Evolutionary conservation across 2,113 vertebrate genomes (phyloP).

Genomic region (Macrotis lagotis): DNA sequence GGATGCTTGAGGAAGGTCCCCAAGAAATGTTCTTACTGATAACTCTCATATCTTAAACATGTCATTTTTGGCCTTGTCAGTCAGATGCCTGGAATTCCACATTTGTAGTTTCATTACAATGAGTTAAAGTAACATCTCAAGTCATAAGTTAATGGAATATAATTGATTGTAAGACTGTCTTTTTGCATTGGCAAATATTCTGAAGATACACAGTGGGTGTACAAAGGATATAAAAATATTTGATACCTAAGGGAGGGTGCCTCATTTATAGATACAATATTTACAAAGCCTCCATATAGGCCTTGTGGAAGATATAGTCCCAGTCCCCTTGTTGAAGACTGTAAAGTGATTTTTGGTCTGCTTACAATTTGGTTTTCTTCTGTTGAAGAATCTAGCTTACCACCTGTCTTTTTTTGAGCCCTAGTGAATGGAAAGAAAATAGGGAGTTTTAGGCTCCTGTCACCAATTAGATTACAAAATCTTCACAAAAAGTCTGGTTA

Average conservation of each 20-base stretch:
- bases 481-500: neutral
- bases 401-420: neutral
- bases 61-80: neutral
- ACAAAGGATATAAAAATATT: neutral
- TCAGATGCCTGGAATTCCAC: neutral
- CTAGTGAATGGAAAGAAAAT: neutral
- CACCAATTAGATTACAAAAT: constrained; percentile 44
- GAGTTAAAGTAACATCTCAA: neutral
- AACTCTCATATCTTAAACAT: neutral
- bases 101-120: neutral
- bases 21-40: neutral
- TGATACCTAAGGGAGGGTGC: neutral
- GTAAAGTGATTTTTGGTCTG: neutral
- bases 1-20: neutral
- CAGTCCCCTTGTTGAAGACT: neutral
- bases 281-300: neutral
- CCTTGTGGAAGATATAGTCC: neutral
- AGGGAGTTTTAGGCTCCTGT: neutral
- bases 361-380: neutral
- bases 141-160: neutral
- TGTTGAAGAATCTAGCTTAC: neutral
- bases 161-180: neutral
- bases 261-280: neutral
- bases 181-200: neutral
- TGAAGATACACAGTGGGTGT: neutral